phyloP scores from a whole-genome alignment of 2,888 invertebrate species.

The Aleiodes leptofemur region DNA sequence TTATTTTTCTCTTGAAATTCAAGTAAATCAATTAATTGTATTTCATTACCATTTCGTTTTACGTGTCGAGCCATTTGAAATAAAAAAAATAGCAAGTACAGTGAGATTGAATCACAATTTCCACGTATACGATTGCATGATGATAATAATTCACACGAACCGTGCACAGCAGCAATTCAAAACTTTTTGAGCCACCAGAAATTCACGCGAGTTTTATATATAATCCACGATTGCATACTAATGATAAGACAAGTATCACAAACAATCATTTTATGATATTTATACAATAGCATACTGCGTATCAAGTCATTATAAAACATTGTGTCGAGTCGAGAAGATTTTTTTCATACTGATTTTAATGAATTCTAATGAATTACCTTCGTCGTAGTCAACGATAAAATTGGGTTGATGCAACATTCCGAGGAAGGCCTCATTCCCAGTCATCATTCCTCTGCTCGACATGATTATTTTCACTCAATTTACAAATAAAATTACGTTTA shows the following conservation, averaged over 20 bases:
- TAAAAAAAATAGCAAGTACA: neutral
- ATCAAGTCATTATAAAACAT: too few species aligned
- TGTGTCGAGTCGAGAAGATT: too few species aligned
- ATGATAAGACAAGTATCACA: neutral
- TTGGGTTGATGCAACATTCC: constrained; percentile 60
- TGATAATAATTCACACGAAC: constrained; percentile 31
- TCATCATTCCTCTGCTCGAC: constrained; percentile 71
- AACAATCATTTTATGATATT: neutral
- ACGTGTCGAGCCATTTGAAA: neutral
- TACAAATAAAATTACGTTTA: neutral
- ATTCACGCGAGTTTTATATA: constrained; percentile 27
- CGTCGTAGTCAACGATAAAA: constrained; percentile 68
- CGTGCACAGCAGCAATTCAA: constrained; percentile 13
- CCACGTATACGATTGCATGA: constrained; percentile 31
- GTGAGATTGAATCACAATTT: constrained; percentile 2
- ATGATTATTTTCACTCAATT: constrained; percentile 54
- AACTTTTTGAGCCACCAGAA: constrained; percentile 9
- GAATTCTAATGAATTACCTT: constrained; percentile 60
- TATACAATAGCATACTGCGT: too few species aligned
- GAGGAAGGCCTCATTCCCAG: constrained; percentile 63
- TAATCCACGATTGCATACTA: neutral
- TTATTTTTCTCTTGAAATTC: too few species aligned
- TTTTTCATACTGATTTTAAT: too few species aligned
- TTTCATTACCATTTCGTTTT: constrained; percentile 12
- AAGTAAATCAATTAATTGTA: neutral